Conservation (phyloP, 2,113 vertebrate species). For the Eonycteris spelaea region DNA sequence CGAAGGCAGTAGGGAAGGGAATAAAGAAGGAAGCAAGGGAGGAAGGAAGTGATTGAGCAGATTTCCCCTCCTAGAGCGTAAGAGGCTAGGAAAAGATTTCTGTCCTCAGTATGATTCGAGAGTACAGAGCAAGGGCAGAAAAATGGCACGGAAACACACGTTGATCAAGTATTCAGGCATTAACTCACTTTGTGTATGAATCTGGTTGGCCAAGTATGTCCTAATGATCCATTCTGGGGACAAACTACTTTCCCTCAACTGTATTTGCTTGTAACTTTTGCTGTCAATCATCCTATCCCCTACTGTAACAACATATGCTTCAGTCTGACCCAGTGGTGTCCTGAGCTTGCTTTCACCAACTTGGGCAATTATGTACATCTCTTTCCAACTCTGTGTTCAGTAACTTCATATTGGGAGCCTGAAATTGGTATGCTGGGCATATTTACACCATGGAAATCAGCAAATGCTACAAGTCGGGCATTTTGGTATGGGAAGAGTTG, state of each 20-base stretch:
- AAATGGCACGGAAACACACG: fast-evolving
- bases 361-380: neutral
- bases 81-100: neutral
- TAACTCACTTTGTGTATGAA: neutral
- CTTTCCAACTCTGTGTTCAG: neutral
- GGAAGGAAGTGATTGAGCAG: neutral
- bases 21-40: neutral
- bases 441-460: neutral
- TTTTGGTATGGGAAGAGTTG: neutral
- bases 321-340: neutral
- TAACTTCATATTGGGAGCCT: neutral
- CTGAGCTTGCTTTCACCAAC: neutral
- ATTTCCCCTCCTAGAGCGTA: neutral
- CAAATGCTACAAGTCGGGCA: neutral
- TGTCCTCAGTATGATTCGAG: neutral
- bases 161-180: neutral
- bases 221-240: neutral
- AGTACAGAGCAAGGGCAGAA: neutral
- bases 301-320: neutral
- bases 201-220: neutral
- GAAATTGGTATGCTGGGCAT: neutral
- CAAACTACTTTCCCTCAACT: neutral
- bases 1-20: neutral
- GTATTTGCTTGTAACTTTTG: neutral
- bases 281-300: neutral